A percentile compares a stretch with the other conserved stretches of the same genome.
These are phyloP conservation scores for Agapornis roseicollis DNA, from an alignment of 2,113 vertebrate species.

Conservation along the genomic window DNA sequence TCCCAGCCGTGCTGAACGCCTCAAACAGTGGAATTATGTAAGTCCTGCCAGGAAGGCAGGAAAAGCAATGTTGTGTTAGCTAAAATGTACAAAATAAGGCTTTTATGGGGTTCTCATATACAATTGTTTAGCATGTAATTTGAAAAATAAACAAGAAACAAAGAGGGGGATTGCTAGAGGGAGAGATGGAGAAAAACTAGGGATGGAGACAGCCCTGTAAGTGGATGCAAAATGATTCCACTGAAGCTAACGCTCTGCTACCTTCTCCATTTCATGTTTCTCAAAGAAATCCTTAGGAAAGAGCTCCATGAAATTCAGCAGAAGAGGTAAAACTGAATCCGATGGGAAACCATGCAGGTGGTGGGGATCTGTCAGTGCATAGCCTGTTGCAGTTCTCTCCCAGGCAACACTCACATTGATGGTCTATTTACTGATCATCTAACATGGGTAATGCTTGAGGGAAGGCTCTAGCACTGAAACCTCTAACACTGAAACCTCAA, in stretches of 20 bases:
- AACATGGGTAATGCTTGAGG: rapidly evolving
- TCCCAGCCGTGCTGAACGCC: neutral
- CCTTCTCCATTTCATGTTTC: neutral
- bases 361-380: neutral
- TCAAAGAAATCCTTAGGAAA: neutral
- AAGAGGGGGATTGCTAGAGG: neutral
- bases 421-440: too few relatives aligned
- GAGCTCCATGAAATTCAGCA: neutral
- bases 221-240: neutral
- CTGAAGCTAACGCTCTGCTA: rapidly evolving
- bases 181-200: neutral
- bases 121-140: neutral
- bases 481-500: neutral
- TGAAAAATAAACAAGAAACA: neutral
- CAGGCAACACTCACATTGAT: rapidly evolving
- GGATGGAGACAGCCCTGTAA: neutral
- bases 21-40: neutral
- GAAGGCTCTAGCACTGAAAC: neutral
- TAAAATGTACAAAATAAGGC: neutral
- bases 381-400: too few relatives aligned
- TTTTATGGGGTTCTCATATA: neutral
- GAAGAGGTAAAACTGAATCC: neutral
- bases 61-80: neutral
- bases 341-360: rapidly evolving
- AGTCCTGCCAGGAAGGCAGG: neutral